Evolutionary conservation across 37 sponge, comb jelly and placozoan species (phyloP).

Genomic region (Aplysina aerophoba): DNA sequence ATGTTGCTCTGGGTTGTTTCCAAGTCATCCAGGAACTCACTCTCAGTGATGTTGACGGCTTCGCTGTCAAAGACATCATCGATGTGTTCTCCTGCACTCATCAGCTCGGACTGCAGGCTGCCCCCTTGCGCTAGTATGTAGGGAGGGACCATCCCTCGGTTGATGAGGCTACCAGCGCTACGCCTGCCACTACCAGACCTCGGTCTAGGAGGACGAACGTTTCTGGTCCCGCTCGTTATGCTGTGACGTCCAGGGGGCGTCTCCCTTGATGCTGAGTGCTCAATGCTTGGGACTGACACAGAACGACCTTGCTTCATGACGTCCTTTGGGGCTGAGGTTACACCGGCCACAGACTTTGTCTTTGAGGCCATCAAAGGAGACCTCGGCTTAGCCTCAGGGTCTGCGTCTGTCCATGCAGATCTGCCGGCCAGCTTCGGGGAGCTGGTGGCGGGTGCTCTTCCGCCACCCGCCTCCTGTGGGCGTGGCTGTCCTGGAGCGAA

Average conservation of each 20-base stretch:
- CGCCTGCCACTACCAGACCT: constrained; percentile 12
- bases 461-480: neutral
- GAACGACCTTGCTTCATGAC: neutral
- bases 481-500: neutral
- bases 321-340: neutral
- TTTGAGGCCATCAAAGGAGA: neutral
- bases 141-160: constrained; percentile 6
- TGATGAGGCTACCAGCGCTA: neutral
- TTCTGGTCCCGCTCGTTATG: neutral
- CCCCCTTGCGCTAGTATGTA: constrained; percentile 12
- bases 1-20: constrained; percentile 22
- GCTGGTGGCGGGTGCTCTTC: neutral
- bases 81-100: neutral
- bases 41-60: constrained; percentile 29
- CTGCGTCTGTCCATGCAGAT: neutral
- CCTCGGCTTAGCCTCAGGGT: neutral
- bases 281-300: neutral
- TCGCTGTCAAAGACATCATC: constrained; percentile 44
- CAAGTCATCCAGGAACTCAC: constrained; percentile 1
- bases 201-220: neutral
- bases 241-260: neutral
- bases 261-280: no score
- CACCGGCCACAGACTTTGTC: neutral
- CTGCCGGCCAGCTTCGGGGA: neutral
- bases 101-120: constrained; percentile 35